A percentile compares a stretch with the other conserved stretches of the same genome.
These are phyloP conservation scores for Halocaridina rubra DNA, from an alignment of 2,888 invertebrate genomes.

Conservation along the genomic window DNA sequence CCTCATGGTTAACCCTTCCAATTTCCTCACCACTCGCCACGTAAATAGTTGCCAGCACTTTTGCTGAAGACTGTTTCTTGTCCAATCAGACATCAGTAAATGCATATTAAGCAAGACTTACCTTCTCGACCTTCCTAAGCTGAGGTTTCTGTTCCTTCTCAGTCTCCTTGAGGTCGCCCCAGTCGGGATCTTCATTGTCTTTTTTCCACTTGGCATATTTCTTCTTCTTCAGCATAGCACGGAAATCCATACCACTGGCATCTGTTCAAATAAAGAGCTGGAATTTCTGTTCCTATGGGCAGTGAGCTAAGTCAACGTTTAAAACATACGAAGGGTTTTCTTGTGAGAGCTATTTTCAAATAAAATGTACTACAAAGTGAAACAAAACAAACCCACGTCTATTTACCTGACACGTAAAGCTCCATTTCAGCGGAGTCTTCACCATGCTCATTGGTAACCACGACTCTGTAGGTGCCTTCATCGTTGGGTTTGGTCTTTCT, in stretches of 20 bases:
- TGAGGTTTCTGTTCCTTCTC: conserved; percentile 84
- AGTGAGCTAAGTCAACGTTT: no score
- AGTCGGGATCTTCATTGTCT: conserved; percentile 91
- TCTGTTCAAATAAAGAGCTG: conserved; percentile 72
- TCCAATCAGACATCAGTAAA: background rate
- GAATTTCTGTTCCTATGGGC: no score
- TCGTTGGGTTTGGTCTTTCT: conserved; percentile 96
- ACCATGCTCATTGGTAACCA: conserved; percentile 92
- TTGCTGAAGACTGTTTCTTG: no score
- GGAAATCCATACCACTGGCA: conserved; percentile 98
- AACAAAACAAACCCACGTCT: background rate
- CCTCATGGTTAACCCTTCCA: no score
- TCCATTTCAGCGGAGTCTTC: conserved; percentile 96
- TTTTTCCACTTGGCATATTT: conserved; percentile 85
- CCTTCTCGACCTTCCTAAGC: conserved; percentile 94
- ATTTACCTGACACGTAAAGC: conserved; percentile 92
- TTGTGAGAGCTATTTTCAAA: no score
- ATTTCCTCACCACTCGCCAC: no score
- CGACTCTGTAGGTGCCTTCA: conserved; percentile 94
- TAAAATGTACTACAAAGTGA: no score
- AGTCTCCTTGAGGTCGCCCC: conserved; percentile 91
- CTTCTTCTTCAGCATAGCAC: conserved; percentile 96
- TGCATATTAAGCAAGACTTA: conserved; percentile 67
- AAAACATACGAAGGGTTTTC: no score
- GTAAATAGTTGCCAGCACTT: no score